Evolutionary conservation across 2,113 vertebrate genomes (phyloP).

Genomic region (Turdus rufiventris): DNA sequence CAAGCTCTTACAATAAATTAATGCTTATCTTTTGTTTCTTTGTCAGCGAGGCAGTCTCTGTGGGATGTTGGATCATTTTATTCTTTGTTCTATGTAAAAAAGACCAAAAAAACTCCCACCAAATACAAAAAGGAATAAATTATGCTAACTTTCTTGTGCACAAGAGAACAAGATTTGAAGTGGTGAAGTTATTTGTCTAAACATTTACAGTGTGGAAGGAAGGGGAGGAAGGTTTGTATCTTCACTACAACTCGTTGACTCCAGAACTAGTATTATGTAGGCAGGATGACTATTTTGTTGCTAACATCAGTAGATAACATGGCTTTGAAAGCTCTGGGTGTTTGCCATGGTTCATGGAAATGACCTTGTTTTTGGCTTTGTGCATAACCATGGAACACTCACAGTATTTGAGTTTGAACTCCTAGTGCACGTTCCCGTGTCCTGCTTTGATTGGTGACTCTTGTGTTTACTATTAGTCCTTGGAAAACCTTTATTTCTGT

Average conservation of each 20-base stretch:
- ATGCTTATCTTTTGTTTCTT: background rate
- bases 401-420: background rate
- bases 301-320: background rate
- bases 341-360: background rate
- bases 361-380: background rate
- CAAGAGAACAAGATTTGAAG: background rate
- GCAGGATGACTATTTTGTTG: background rate
- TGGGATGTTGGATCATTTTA: background rate
- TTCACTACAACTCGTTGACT: fast-evolving
- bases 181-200: background rate
- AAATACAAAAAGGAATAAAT: background rate
- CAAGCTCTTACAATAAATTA: background rate
- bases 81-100: background rate
- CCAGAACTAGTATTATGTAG: background rate
- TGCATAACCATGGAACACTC: background rate
- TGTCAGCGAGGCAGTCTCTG: background rate
- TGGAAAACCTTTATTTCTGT: background rate
- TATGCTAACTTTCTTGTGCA: background rate
- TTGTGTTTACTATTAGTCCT: fast-evolving
- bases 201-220: background rate
- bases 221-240: background rate
- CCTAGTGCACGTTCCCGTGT: fast-evolving
- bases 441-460: background rate
- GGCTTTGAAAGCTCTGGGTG: background rate
- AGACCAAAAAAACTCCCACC: no score